A percentile compares a stretch with the other conserved stretches of the same genome.
Evolutionary conservation across 2,113 vertebrate species (phyloP).

Genomic region (Petrocephalus zakoni): DNA sequence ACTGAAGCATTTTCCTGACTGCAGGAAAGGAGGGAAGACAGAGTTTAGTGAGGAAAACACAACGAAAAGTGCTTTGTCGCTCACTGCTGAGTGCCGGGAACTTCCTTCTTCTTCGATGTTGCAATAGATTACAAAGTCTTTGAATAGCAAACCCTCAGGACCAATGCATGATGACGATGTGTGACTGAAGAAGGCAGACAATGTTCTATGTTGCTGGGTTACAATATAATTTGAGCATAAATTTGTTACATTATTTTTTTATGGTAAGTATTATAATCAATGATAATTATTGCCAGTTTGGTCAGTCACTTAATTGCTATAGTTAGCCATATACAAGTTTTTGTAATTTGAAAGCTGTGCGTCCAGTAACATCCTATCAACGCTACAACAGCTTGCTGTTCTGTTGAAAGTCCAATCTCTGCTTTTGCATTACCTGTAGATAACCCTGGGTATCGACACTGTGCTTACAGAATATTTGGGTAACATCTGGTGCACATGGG

Average conservation of each 20-base stretch:
- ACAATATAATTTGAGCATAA: not conserved
- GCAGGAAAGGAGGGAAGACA: not conserved
- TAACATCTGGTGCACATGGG: not conserved
- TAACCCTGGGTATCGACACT: not conserved
- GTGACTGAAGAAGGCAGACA: not conserved
- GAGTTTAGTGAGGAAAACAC: not conserved
- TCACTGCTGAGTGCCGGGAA: not conserved
- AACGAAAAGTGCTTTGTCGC: not conserved
- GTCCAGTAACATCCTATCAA: not conserved
- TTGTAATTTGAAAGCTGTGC: not conserved
- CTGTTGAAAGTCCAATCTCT: not conserved
- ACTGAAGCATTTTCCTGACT: not conserved
- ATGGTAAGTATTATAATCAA: not conserved
- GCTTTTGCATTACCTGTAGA: not conserved
- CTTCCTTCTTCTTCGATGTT: not conserved
- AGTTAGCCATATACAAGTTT: not conserved
- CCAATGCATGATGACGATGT: not conserved
- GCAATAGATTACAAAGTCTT: not conserved
- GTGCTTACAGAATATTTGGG: not conserved
- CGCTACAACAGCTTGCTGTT: not conserved
- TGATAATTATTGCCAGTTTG: not conserved
- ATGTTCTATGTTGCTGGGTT: not conserved
- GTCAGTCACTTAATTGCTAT: not conserved
- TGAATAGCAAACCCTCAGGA: not conserved
- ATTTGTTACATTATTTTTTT: not conserved